Evolutionary conservation across 2,888 invertebrate genomes (phyloP).

Genomic region (Sturmia bella): DNA sequence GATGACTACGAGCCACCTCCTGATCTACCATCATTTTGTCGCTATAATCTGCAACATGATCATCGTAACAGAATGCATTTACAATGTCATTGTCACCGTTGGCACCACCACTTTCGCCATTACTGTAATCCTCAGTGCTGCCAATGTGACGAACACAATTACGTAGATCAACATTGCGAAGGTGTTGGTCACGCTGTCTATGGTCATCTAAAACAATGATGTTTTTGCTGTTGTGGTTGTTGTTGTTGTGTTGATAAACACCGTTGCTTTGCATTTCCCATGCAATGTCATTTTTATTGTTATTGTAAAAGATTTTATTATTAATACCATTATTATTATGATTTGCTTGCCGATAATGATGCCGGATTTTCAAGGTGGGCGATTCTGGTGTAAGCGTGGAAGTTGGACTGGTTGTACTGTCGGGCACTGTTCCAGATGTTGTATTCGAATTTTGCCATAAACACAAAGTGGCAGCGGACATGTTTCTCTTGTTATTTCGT

Average conservation of each 20-base stretch:
- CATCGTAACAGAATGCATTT: slow-evolving; percentile 26
- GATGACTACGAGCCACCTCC: slow-evolving; percentile 67
- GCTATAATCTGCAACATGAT: slow-evolving; percentile 42
- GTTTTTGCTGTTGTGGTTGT: slow-evolving; percentile 45
- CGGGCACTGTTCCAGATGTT: slow-evolving; percentile 40
- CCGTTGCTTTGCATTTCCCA: slow-evolving; percentile 72
- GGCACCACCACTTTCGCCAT: neutral
- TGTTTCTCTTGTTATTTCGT: slow-evolving; percentile 1
- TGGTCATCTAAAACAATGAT: slow-evolving; percentile 41
- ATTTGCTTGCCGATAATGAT: slow-evolving; percentile 33
- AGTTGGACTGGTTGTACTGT: slow-evolving; percentile 64
- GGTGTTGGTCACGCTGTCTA: slow-evolving; percentile 32
- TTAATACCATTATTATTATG: slow-evolving; percentile 13
- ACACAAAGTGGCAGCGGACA: slow-evolving; percentile 69
- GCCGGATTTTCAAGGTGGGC: neutral
- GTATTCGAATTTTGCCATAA: slow-evolving; percentile 65
- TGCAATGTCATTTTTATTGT: slow-evolving; percentile 52
- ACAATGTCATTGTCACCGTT: slow-evolving; percentile 24
- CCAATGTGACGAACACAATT: slow-evolving; percentile 35
- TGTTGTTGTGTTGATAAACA: neutral
- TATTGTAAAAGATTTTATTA: slow-evolving; percentile 9
- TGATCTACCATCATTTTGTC: slow-evolving; percentile 62
- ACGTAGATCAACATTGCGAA: neutral
- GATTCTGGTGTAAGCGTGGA: slow-evolving; percentile 22
- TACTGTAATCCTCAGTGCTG: neutral